Conservation (phyloP, 2,797 vertebrate species). For the Holocentrus rufus region DNA sequence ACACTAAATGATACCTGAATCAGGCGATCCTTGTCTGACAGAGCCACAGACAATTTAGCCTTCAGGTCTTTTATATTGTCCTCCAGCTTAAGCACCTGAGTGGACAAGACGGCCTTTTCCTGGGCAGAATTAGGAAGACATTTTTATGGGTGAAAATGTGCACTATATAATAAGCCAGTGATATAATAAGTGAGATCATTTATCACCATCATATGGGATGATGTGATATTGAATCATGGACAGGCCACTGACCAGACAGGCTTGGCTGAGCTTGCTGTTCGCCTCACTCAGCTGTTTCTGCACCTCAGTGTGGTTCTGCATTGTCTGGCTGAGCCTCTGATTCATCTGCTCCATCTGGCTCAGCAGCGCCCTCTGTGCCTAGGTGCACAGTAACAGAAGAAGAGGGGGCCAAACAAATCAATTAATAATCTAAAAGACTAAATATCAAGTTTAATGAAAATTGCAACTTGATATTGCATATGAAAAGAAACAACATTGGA, state of each 20-base stretch:
- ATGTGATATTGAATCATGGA: conserved; percentile 1
- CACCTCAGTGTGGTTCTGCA: conserved; percentile 62
- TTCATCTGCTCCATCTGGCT: conserved; percentile 73
- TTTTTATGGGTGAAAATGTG: not conserved
- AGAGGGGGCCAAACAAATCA: not conserved
- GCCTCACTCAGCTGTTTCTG: conserved; percentile 77
- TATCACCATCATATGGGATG: not conserved
- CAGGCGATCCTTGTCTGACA: conserved; percentile 70
- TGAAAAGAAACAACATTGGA: not conserved
- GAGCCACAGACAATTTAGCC: conserved; percentile 58
- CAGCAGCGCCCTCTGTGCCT: conserved; percentile 69
- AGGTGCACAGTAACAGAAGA: conserved; percentile 4
- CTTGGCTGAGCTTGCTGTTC: conserved; percentile 73
- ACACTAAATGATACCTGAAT: conserved; percentile 71
- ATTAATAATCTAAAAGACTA: not conserved
- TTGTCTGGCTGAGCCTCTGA: conserved; percentile 60
- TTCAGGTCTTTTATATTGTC: conserved; percentile 75
- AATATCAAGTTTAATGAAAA: not conserved
- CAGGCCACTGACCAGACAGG: conserved; percentile 74
- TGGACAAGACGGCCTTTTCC: conserved; percentile 81
- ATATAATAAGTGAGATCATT: too few relatives aligned
- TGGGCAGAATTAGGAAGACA: conserved; percentile 39
- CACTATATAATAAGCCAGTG: too few relatives aligned
- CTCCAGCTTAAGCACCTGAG: conserved; percentile 77
- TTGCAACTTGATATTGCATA: not conserved